Evolutionary conservation across 2,888 invertebrate species (phyloP).

Genomic region (Sialis fuliginosa): DNA sequence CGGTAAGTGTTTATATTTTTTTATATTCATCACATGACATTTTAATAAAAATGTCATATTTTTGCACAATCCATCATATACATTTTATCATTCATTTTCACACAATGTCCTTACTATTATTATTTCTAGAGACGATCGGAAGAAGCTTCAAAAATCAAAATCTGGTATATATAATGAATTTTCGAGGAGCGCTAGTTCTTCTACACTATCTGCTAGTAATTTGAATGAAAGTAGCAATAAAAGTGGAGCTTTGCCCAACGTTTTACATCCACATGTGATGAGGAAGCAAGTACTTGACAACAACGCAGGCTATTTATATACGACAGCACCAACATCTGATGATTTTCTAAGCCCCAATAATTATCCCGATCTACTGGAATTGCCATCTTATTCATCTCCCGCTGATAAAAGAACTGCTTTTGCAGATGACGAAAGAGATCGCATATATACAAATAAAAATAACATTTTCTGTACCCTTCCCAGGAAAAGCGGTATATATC

Average conservation of each 20-base stretch:
- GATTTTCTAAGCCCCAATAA: slow-evolving; percentile 28
- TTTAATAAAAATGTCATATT: not conserved
- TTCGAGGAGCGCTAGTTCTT: slow-evolving; percentile 1
- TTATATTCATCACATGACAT: not conserved
- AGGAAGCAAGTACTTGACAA: slow-evolving; percentile 16
- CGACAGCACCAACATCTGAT: slow-evolving; percentile 13
- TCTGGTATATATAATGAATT: slow-evolving; percentile 24
- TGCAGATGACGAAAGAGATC: slow-evolving; percentile 25
- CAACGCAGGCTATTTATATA: slow-evolving; percentile 16
- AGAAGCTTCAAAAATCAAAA: slow-evolving; percentile 22
- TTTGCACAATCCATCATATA: not conserved
- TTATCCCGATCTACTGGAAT: slow-evolving; percentile 37
- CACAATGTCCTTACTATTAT: slow-evolving; percentile 7
- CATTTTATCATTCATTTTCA: not conserved
- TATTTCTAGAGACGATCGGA: slow-evolving; percentile 28
- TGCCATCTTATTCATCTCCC: slow-evolving; percentile 17
- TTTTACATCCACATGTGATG: slow-evolving; percentile 17
- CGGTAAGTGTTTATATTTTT: not conserved
- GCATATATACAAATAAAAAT: slow-evolving; percentile 16
- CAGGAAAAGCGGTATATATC: slow-evolving; percentile 20
- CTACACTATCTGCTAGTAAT: not conserved
- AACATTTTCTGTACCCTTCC: slow-evolving; percentile 40
- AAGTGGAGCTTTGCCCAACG: slow-evolving; percentile 1
- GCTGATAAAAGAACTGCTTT: slow-evolving; percentile 6
- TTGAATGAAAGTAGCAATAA: not conserved